Evolutionary conservation across 1,140 invertebrate genomes (phyloP).

Genomic region (Cephus cinctus): DNA sequence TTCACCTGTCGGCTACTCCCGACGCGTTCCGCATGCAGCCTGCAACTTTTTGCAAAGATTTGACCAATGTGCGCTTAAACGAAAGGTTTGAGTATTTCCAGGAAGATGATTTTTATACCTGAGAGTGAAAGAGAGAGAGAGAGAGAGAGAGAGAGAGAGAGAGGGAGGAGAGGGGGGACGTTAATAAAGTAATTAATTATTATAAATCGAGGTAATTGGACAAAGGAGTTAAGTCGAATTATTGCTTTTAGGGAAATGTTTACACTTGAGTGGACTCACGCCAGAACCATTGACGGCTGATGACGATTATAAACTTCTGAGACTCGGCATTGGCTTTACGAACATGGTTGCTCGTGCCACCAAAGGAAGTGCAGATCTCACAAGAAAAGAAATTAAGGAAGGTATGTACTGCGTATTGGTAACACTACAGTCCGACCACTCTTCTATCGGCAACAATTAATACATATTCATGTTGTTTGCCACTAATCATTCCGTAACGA

Average conservation of each 20-base stretch:
- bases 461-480: no score
- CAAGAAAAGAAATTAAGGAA: conserved; percentile 95
- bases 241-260: conserved; percentile 80
- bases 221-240: neutral
- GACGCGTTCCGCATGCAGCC: conserved; percentile 13
- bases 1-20: conserved; percentile 29
- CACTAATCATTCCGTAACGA: no score
- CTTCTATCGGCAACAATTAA: no score
- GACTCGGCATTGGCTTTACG: conserved; percentile 95
- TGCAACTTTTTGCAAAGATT: conserved; percentile 50
- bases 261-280: conserved; percentile 91
- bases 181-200: neutral
- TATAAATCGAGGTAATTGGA: no score
- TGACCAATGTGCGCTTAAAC: no score
- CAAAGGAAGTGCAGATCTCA: conserved; percentile 93
- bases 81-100: no score
- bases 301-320: conserved; percentile 90
- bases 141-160: conserved; percentile 17
- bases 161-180: neutral
- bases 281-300: conserved; percentile 94
- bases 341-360: conserved; percentile 95
- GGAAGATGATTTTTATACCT: no score
- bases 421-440: no score
- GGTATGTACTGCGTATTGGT: no score
- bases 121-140: conserved; percentile 13